phyloP scores from a whole-genome alignment of 2,888 invertebrate genomes.

The Timandra comae region DNA sequence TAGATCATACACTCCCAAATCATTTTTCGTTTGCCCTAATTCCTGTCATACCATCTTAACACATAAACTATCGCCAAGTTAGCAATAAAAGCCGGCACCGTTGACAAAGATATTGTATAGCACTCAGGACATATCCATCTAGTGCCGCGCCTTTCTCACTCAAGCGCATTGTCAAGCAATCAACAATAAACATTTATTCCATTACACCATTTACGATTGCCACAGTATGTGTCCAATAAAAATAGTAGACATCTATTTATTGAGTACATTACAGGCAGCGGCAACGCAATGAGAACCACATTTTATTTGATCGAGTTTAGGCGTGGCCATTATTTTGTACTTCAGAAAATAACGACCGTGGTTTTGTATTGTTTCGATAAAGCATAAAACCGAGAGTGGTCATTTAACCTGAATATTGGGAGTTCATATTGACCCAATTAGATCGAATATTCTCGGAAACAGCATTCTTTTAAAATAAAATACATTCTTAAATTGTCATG shows the following conservation, averaged over 20 bases:
- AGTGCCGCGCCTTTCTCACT: slow-evolving; percentile 28
- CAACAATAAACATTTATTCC: slow-evolving; percentile 48
- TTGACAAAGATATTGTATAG: slow-evolving; percentile 8
- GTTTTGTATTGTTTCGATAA: slow-evolving; percentile 11
- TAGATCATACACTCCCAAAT: too few species aligned
- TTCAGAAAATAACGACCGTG: slow-evolving; percentile 13
- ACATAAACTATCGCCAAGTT: too few species aligned
- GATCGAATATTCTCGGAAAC: slow-evolving; percentile 13
- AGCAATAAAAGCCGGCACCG: too few species aligned
- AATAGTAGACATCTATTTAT: slow-evolving; percentile 15
- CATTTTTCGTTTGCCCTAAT: too few species aligned
- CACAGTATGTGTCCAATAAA: slow-evolving; percentile 51
- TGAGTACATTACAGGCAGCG: neutral
- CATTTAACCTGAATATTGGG: slow-evolving; percentile 13
- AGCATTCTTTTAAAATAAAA: slow-evolving; percentile 15
- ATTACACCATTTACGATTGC: slow-evolving; percentile 63
- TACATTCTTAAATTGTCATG: slow-evolving; percentile 22
- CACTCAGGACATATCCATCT: too few species aligned
- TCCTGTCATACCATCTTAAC: too few species aligned
- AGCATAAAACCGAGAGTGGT: slow-evolving; percentile 16
- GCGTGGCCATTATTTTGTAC: too few species aligned
- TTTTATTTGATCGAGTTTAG: too few species aligned
- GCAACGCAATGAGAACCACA: too few species aligned
- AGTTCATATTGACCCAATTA: slow-evolving; percentile 16
- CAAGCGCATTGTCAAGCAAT: slow-evolving; percentile 66